A percentile compares a stretch with the other conserved stretches of the same genome.
Evolutionary conservation across 2,113 vertebrate genomes (phyloP).

Genomic region (Osmerus mordax): DNA sequence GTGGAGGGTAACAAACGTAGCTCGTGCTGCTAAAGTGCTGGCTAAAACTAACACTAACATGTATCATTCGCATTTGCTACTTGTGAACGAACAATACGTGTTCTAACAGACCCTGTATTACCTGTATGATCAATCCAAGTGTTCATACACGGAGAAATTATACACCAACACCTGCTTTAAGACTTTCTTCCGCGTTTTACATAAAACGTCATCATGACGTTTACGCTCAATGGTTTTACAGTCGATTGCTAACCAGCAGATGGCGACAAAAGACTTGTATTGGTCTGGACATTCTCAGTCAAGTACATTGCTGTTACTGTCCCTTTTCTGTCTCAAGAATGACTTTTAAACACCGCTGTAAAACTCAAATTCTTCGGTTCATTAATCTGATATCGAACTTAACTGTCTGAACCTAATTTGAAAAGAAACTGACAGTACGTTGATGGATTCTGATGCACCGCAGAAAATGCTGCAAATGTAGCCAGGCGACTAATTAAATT

Average conservation of each 20-base stretch:
- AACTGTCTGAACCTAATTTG: too few species aligned
- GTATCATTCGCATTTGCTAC: background rate
- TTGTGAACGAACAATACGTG: accelerated
- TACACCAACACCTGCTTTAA: constrained; percentile 11
- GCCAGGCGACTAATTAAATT: too few species aligned
- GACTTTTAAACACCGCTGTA: too few species aligned
- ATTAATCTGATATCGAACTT: too few species aligned
- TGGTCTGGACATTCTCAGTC: too few species aligned
- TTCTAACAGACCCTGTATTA: background rate
- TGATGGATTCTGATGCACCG: too few species aligned
- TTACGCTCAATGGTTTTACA: background rate
- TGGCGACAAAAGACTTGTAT: constrained; percentile 45
- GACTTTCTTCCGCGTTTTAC: constrained; percentile 17
- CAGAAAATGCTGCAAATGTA: too few species aligned
- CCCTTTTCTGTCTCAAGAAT: too few species aligned
- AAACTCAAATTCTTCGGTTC: too few species aligned
- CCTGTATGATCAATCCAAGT: constrained; percentile 8
- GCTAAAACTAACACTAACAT: background rate
- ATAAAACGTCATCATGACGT: background rate
- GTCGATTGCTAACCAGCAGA: constrained; percentile 51
- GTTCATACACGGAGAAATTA: background rate
- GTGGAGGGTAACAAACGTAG: background rate
- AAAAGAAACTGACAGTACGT: too few species aligned
- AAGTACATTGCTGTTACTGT: too few species aligned
- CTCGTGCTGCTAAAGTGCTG: background rate